Percentiles rank a stretch among this genome's conserved stretches.
phyloP scores from a whole-genome alignment of 2,888 invertebrate genomes.

The Tanytarsus gracilentus region DNA sequence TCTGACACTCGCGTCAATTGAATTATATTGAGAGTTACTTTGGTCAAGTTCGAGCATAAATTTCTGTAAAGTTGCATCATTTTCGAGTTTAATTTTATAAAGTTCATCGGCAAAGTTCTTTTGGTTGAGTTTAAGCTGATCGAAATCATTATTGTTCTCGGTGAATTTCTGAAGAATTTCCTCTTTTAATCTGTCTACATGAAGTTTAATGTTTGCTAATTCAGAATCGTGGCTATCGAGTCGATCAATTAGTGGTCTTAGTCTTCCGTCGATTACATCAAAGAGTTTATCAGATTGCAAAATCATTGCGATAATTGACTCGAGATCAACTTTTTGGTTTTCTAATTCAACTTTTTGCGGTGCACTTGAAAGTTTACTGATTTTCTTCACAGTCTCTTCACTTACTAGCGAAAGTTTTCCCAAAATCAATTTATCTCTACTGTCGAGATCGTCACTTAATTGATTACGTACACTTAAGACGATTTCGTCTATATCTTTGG shows the following conservation, averaged over 20 bases:
- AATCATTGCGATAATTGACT: background rate
- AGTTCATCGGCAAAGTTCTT: constrained; percentile 34
- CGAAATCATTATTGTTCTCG: background rate
- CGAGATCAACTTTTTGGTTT: constrained; percentile 8
- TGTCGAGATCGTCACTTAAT: background rate
- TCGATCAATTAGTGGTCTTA: background rate
- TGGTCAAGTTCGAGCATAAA: constrained; percentile 38
- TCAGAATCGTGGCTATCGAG: background rate
- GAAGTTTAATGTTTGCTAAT: background rate
- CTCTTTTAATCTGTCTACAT: background rate
- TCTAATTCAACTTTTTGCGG: background rate
- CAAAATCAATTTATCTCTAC: background rate
- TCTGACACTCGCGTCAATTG: constrained; percentile 49
- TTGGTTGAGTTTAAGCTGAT: background rate
- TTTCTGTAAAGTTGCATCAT: constrained; percentile 36
- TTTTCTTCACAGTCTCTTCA: background rate
- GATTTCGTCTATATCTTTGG: constrained; percentile 15
- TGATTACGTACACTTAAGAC: background rate
- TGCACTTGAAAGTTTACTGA: background rate
- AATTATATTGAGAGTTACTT: constrained; percentile 42
- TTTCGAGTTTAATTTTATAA: constrained; percentile 35
- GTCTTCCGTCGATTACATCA: background rate
- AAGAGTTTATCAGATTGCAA: constrained; percentile 4
- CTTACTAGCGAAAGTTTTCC: background rate
- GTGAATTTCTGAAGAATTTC: background rate